Evolutionary conservation across 2,888 invertebrate species (phyloP), one percentile per base, ranked within the genome.

Genomic region (Rhopalosiphum nymphaeae): DNA sequence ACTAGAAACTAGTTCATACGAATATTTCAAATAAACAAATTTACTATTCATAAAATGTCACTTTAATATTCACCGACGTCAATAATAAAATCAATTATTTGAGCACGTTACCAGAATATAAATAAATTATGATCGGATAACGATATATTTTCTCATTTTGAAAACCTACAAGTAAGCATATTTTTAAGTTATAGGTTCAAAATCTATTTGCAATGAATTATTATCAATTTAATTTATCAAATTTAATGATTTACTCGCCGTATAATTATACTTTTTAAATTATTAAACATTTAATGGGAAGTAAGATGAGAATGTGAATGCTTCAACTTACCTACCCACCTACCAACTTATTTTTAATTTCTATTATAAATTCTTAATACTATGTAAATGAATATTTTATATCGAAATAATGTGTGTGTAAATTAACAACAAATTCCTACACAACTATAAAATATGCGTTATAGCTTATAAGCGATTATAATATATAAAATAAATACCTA

Each of bases 321-420:
- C 78, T 36, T 21, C 36, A 42, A 78, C 21, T 78, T 78, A 78
- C 7, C n/a, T 67, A 67, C 67, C 78, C 36, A 78, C 78, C 78
- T 78, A 78, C 78, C 78, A 78, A 36, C 21, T 36, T 78, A 78
- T 78, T 78, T 21, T 78, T 78, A 78, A 36, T 36, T 78, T 36
- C 36, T 78, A 78, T 36, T 78, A 78, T 85, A 44, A 85, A 85
- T 44, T 85, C 85, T 85, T 26, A 85, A 85, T 1, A 44, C 85
- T 85, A 44, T 44, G 44, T 36, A 13, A 85, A 26, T 85, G 26
- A 44, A 85, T 85, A 85, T 46, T 44, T 46, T 49, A 86, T 29
- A 86, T 86, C 13, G 13, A 86, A 86, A 46, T 86, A 86, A 86
- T 86, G 86, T 86, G 86, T 44, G 86, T 86, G 86, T 86, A 86